Base-by-base conservation (phyloP, 2,888 invertebrate species). In the Drosophila niveifrons region DNA sequence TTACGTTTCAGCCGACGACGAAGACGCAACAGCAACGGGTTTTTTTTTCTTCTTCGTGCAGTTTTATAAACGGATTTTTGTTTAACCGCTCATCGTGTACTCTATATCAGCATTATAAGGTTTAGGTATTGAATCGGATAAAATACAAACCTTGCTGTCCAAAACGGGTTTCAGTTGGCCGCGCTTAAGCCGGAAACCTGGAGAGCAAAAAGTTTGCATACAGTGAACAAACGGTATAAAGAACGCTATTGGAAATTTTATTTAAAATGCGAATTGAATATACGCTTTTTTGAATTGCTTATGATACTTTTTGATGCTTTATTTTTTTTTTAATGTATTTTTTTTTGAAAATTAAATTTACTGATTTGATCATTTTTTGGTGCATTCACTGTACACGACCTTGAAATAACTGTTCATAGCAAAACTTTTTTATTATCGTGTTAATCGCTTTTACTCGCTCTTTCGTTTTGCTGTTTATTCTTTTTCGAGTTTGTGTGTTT, bases 151-250 rank as follows among this genome's bases (percentile, higher is more conserved):
- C 53, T n/a, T 48, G 52, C 68, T 86, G 53, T 41, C 29, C 48
- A 56, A 86, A 88, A 88, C 82, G 31, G 50, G 82, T 82, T 82
- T 88, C 46, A 18, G 59, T 44, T 48, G 59, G 57, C 39, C 29
- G 53, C 47, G n/a, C 15, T 41, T 48, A 82, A 82, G 82, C 82
- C 79, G 87, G 88, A 87, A 90, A 86, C 74, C 68, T 58, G 62
- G 58, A 65, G 65, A 7, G 61, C 61, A 70, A 67, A 68, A 65
- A 31, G 28, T 50, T 28, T 10, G 48, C n/a, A 17, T 23, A 75
- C 78, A 78, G 63, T 61, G 8, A 15, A 44, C 13, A 36, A 11
- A 15, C 6, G 39, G 10, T 52, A 55, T 23, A 34, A 47, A 15
- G 7, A 39, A 59, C 43, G 1, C 1, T n/a, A n/a, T 39, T 39